Percentiles rank a stretch among this genome's conserved stretches.
Evolutionary conservation across 2,888 invertebrate species (phyloP).

Genomic region (Alviniconcha strummeri): DNA sequence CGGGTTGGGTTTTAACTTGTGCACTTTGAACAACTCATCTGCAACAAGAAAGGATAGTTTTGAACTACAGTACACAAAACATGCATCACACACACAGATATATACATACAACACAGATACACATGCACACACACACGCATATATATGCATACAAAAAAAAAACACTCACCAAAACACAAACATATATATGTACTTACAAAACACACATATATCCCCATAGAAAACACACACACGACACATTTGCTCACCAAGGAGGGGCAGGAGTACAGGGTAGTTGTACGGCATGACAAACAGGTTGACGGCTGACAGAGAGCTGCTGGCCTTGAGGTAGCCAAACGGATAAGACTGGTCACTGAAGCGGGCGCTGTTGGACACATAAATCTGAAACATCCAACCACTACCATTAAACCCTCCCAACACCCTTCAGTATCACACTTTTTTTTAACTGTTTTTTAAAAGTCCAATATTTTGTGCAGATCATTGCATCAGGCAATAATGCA

Average conservation of each 20-base stretch:
- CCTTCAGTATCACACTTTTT: no score
- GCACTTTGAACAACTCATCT: constrained; percentile 95
- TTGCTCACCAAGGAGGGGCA: constrained; percentile 83
- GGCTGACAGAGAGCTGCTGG: constrained; percentile 92
- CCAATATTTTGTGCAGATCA: no score
- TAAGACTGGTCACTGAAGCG: constrained; percentile 91
- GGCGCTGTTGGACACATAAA: constrained; percentile 92
- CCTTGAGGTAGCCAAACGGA: constrained; percentile 98
- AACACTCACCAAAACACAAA: neutral
- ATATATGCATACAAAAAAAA: neutral
- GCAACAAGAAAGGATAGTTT: constrained; percentile 41
- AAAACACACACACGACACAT: neutral
- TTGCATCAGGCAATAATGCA: no score
- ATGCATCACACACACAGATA: neutral
- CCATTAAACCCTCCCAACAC: no score
- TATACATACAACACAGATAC: neutral
- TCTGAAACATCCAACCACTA: constrained; percentile 75
- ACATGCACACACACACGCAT: neutral
- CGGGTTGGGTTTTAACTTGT: constrained; percentile 90
- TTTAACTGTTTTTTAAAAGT: no score
- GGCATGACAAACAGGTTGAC: constrained; percentile 98
- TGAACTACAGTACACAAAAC: neutral
- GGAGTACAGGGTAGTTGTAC: constrained; percentile 96
- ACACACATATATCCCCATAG: neutral
- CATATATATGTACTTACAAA: neutral